These are phyloP conservation scores for Dendrolimus pini DNA, from an alignment of 2,888 invertebrate genomes.

Conservation along the genomic window DNA sequence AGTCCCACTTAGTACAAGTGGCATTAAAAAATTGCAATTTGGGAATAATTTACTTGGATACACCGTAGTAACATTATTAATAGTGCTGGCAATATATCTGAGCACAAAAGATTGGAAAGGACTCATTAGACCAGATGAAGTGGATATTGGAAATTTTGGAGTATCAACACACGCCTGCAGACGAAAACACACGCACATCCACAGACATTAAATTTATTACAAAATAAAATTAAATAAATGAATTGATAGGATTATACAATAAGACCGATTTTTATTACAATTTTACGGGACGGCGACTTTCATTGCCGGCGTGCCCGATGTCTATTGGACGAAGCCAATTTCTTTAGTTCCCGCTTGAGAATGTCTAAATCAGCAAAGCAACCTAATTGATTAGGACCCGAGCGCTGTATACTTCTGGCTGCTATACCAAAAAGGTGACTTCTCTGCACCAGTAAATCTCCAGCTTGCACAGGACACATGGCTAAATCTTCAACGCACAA, in stretches of 20 bases:
- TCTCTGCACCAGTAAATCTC: slow-evolving; percentile 51
- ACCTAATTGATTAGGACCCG: slow-evolving; percentile 28
- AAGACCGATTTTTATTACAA: neutral
- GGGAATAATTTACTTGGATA: slow-evolving; percentile 25
- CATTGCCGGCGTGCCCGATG: neutral
- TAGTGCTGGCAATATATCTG: slow-evolving; percentile 32
- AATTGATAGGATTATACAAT: neutral
- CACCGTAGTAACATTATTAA: slow-evolving; percentile 29
- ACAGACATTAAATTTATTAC: slow-evolving; percentile 3
- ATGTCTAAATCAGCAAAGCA: slow-evolving; percentile 45
- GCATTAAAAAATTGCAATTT: slow-evolving; percentile 8
- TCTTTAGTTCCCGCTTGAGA: slow-evolving; percentile 28
- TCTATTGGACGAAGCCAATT: slow-evolving; percentile 25
- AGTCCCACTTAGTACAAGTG: slow-evolving; percentile 9
- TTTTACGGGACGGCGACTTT: neutral
- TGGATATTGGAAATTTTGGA: slow-evolving; percentile 45
- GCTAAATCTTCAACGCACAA: slow-evolving; percentile 43
- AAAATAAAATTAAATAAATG: neutral
- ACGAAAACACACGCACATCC: slow-evolving; percentile 14
- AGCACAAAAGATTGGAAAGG: slow-evolving; percentile 45
- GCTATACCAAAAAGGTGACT: slow-evolving; percentile 44
- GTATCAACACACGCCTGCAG: slow-evolving; percentile 22
- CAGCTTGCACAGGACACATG: slow-evolving; percentile 49
- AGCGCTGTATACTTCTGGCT: slow-evolving; percentile 34
- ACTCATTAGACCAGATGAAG: slow-evolving; percentile 45